Evolutionary conservation across 2,113 vertebrate species (phyloP).

Genomic region (Leptosomus discolor): DNA sequence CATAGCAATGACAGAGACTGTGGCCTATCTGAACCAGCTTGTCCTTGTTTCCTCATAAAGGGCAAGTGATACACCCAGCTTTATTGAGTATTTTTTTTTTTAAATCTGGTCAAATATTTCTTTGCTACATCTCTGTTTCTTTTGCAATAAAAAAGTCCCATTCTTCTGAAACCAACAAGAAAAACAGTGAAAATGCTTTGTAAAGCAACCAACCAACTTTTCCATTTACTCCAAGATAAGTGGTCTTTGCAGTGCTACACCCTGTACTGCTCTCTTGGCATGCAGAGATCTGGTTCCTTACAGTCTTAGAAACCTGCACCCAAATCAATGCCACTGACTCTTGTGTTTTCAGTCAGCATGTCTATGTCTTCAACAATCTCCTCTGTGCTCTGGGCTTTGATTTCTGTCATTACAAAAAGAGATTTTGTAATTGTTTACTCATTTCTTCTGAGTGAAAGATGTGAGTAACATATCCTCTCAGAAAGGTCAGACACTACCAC

Average conservation of each 20-base stretch:
- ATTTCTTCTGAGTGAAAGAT: background rate
- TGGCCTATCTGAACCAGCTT: background rate
- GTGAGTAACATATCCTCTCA: background rate
- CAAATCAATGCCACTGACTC: background rate
- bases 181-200: background rate
- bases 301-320: background rate
- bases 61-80: background rate
- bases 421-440: background rate
- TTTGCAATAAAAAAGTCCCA: background rate
- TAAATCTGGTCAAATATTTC: background rate
- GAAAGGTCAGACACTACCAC: background rate
- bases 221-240: background rate
- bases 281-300: background rate
- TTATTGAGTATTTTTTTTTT: background rate
- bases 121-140: background rate
- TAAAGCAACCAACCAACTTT: background rate
- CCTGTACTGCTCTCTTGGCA: background rate
- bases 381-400: background rate
- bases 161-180: background rate
- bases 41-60: background rate
- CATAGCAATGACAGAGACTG: background rate
- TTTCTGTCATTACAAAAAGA: background rate
- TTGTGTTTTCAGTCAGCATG: background rate
- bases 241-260: accelerated
- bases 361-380: background rate